Evolutionary conservation across 2,797 vertebrate species (phyloP), one percentile per base, ranked within the genome.

Genomic region (Hippoglossus hippoglossus): DNA sequence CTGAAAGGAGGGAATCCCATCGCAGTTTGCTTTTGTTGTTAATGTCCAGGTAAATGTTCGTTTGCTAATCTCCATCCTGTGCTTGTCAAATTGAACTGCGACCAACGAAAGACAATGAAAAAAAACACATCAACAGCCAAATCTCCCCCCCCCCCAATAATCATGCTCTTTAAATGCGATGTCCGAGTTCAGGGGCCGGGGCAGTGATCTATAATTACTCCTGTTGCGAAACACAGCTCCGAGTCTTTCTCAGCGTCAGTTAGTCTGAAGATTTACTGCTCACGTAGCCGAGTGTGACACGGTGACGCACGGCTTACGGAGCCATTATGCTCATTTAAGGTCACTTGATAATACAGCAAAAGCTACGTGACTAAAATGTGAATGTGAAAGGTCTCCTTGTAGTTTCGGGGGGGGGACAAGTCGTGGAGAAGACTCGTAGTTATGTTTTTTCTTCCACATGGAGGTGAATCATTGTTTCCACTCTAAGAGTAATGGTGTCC

Each of bases 401-500:
- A 3, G n/a, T 44, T n/a, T 5, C 21, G 15, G 41, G 25, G 25
- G 25, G 26, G 5, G 26, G 4, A 5, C 26, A 26, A 26, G 26
- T 26, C 26, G 4, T 26, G 5, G 26, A 5, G 5, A 26, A 26
- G 4, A 26, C 26, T 26, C 26, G 1, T 26, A 5, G 26, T 26
- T 26, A 26, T 26, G n/a, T 22, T 22, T 56, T 39, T 53, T 36
- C 56, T 49, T 53, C 53, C 65, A 58, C 55, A 58, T 36, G 21
- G 57, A 80, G 63, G 69, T 64, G 59, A 54, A 67, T 69, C 60
- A 22, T 9, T 65, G 70, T 74, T 71, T 24, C 74, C 1, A 13
- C 64, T 4, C 54, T 44, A 41, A 77, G 71, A 77, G 63, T 83
- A 72, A 83, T 79, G 63, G 71, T 31, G 67, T 68, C 80, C 84